Percentiles rank a stretch among this genome's conserved stretches.
phyloP scores from a whole-genome alignment of 1,140 invertebrate genomes.

The Sycobia sp. region DNA sequence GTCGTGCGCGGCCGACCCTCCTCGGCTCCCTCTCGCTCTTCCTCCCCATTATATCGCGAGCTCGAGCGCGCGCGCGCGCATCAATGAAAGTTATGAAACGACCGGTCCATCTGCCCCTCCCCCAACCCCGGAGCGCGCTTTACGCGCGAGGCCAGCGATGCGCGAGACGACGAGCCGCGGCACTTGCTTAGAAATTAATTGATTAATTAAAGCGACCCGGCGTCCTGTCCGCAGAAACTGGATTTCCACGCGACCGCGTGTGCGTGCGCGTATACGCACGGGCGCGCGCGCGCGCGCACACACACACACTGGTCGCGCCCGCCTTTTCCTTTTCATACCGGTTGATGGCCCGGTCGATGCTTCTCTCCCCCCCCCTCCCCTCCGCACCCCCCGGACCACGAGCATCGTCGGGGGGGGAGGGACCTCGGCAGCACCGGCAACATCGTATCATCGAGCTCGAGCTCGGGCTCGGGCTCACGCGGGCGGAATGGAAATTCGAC shows the following conservation, averaged over 20 bases:
- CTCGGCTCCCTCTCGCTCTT: too few species aligned
- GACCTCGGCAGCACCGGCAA: neutral
- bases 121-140: too few species aligned
- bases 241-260: too few species aligned
- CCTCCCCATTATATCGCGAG: too few species aligned
- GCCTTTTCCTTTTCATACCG: neutral
- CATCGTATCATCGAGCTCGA: constrained; percentile 4
- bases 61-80: too few species aligned
- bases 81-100: constrained; percentile 19
- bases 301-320: neutral
- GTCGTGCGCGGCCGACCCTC: too few species aligned
- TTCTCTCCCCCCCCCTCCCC: neutral
- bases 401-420: neutral
- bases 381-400: neutral
- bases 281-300: too few species aligned
- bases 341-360: neutral
- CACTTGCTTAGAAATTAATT: constrained; percentile 20
- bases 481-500: neutral
- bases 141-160: neutral
- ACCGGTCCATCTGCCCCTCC: too few species aligned
- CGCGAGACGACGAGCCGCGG: neutral
- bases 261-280: too few species aligned
- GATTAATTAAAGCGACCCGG: constrained; percentile 19
- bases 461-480: too few species aligned
- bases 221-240: constrained; percentile 2